Evolutionary conservation across 1,140 invertebrate species (phyloP), one percentile per base, ranked within the genome.

Genomic region (Apolygus lucorum): DNA sequence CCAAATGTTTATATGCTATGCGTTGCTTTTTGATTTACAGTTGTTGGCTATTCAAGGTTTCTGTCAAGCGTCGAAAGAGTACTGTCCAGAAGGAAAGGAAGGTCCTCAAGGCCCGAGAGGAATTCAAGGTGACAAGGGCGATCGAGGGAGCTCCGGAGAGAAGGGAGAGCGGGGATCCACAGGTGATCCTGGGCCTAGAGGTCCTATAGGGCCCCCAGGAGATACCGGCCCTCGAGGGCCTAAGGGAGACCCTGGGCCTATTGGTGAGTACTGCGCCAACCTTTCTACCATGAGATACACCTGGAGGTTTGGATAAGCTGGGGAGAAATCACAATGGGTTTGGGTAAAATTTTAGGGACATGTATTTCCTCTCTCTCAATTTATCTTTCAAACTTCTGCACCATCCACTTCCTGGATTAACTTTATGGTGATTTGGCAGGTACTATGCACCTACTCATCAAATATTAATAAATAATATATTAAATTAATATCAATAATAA

Each of bases 81-180:
- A 91, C 76, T 95, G 92, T 77, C 87, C 90, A n/a, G 86, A 87
- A 0, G 84, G 89, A 22, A 82, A 85, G 0, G 82, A 84, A 52
- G 88, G 90, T 1, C 82, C 84, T 0, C 81, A 83, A 54, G 89
- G 90, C 0, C 81, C 81, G 0, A 78, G 78, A 0, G 89, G 89
- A 0, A 74, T 81, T 17, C 82, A 82, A 14, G 89, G 89, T 1
- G 78, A 80, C 1, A 81, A 82, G 68, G 79, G 80, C 2, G 63
- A 69, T 14, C 74, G 76, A 65, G 79, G 79, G 2, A 52, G 64
- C 8, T 75, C 74, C 66, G 86, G 86, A 1, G 81, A 87, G 1
- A 79, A 82, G 1, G 86, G 87, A 1, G 76, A 79, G 52, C 73
- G 78, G 27, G 82, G 82, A 4, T 66, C 73, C 27, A 74, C 73